These are phyloP conservation scores for Danio albolineatus DNA, from an alignment of 2,797 vertebrate species.

Conservation along the genomic window DNA sequence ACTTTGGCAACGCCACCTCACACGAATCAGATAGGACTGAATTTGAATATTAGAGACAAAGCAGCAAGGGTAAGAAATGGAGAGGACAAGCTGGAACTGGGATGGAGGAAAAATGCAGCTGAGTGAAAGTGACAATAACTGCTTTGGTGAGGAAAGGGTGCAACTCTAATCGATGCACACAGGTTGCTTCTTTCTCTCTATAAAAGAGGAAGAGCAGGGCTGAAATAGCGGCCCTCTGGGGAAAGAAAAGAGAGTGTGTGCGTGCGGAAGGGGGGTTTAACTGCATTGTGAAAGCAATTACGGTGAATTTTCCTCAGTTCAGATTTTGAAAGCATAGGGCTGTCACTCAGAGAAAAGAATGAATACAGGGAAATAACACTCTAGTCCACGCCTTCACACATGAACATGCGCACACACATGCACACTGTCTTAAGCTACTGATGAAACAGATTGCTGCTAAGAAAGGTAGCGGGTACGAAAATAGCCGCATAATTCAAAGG, in stretches of 20 bases:
- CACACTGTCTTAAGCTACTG: constrained; percentile 8
- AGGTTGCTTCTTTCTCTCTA: constrained; percentile 53
- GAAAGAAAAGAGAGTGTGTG: constrained; percentile 43
- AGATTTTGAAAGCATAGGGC: constrained; percentile 79
- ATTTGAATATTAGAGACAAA: constrained; percentile 44
- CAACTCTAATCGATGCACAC: constrained; percentile 47
- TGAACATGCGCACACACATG: constrained; percentile 19
- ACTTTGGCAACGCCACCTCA: constrained; percentile 13
- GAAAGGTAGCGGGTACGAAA: constrained; percentile 10
- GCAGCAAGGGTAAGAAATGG: not conserved
- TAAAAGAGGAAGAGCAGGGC: constrained; percentile 68
- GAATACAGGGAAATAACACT: constrained; percentile 77
- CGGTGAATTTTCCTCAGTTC: constrained; percentile 83
- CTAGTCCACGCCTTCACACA: constrained; percentile 61
- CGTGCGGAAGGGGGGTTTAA: constrained; percentile 60
- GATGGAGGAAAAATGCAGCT: not conserved
- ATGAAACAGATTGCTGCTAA: constrained; percentile 10
- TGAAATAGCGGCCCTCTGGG: constrained; percentile 50
- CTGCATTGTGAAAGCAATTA: constrained; percentile 84
- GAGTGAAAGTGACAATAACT: constrained; percentile 21
- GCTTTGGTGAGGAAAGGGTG: constrained; percentile 23
- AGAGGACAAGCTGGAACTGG: constrained; percentile 9
- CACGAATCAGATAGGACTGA: constrained; percentile 35
- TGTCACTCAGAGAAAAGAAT: constrained; percentile 77
- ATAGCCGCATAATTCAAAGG: constrained; percentile 8